Base-by-base conservation (phyloP, 2,113 vertebrate genomes). In the Nycticryphes semicollaris region DNA sequence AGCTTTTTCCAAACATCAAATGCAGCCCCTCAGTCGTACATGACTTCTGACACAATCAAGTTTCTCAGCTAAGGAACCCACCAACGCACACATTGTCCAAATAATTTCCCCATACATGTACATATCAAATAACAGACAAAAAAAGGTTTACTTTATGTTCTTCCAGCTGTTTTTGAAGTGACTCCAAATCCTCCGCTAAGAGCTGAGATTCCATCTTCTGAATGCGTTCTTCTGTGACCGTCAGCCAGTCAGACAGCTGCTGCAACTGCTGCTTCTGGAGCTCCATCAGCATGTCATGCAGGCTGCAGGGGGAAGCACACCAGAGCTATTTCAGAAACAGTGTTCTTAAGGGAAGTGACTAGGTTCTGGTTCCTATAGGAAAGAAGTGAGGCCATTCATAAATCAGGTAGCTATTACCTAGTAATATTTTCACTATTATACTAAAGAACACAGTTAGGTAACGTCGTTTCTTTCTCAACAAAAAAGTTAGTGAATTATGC, bases 221-320 rank as follows among this genome's bases (percentile, higher is more conserved):
- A 96, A 99, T 99, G 78, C 99, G 98, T 41, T 98, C 98, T 84
- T 99, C 99, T 0, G 99, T 99, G 90, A 96, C 97, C 0, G 98
- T 98, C 84, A 99, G 96, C 99, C 99, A 99, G 96, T 99, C 98
- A 0, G 99, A 99, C 45, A 99, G 98, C 97, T 99, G 99, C 97
- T 99, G 98, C 86, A 99, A 87, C 98, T 99, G 99, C 97, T 98
- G 97, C 97, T 99, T 99, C 97, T 99, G 99, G 14, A 99, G 97
- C 41, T 99, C 99, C 99, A 99, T 99, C 93, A 99, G 97, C 77
- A 99, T 97, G 30, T 99, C 99, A 5, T 99, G 99, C 66, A 99
- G 98, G 93, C 99, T 99, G 96, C 56, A 41, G 19, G 77, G 91
- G 35, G 77, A 96, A 94, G 89, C 28, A 84, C 54, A 89, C 59